These are phyloP conservation scores for Papilio elwesi DNA, from an alignment of 2,888 invertebrate species.

Conservation along the genomic window DNA sequence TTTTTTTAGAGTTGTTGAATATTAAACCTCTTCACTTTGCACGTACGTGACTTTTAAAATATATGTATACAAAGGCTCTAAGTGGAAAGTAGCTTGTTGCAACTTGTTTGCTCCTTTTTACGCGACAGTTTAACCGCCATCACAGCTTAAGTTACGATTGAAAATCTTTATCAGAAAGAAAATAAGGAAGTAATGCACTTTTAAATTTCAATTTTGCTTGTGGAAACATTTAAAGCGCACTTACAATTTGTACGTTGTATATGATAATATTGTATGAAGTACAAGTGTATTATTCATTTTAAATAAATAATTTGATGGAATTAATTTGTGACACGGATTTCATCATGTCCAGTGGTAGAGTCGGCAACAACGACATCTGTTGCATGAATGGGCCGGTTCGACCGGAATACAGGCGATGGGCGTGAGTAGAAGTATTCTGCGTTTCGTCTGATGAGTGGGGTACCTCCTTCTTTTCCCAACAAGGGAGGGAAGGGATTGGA, in stretches of 20 bases:
- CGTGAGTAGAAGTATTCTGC: too few relatives aligned
- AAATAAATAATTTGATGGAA: too few relatives aligned
- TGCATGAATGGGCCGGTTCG: too few relatives aligned
- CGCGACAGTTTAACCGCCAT: conserved; percentile 15
- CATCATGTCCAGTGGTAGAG: too few relatives aligned
- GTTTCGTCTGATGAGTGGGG: too few relatives aligned
- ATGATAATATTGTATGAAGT: too few relatives aligned
- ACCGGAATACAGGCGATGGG: too few relatives aligned
- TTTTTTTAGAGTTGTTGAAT: conserved; percentile 27
- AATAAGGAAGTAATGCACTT: not conserved
- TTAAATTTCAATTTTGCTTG: not conserved
- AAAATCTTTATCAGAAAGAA: conserved; percentile 10
- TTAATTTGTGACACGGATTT: too few relatives aligned
- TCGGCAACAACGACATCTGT: too few relatives aligned
- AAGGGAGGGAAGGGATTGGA: too few relatives aligned
- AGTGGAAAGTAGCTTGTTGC: conserved; percentile 18
- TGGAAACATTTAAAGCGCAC: not conserved
- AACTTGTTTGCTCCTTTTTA: conserved; percentile 17
- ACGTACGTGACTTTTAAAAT: conserved; percentile 28
- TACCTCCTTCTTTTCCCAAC: too few relatives aligned
- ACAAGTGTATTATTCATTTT: too few relatives aligned
- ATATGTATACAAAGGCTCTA: conserved; percentile 23
- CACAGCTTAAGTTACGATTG: conserved; percentile 8
- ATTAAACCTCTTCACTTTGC: conserved; percentile 25
- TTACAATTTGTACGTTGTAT: not conserved